Conservation (phyloP, 1,140 invertebrate species). For the Cydia strobilella region DNA sequence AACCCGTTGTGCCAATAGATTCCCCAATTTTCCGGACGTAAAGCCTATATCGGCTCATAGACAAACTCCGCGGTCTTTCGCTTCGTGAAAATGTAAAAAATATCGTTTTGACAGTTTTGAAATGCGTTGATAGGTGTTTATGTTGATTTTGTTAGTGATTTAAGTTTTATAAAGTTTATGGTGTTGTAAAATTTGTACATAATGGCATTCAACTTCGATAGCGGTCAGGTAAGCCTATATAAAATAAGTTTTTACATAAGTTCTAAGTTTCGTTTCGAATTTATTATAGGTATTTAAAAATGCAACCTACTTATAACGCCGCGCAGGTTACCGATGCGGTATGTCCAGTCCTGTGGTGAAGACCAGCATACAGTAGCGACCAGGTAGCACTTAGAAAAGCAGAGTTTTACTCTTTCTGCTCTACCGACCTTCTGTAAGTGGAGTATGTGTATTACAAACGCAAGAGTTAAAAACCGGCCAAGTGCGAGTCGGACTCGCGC, state of each 20-base stretch:
- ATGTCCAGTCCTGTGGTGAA: too few relatives aligned
- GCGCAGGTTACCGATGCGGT: too few relatives aligned
- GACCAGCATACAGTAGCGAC: too few relatives aligned
- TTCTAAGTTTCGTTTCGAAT: neutral
- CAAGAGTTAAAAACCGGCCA: too few relatives aligned
- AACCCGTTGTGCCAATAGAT: constrained; percentile 67
- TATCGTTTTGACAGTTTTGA: constrained; percentile 47
- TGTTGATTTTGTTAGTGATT: constrained; percentile 53
- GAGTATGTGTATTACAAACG: too few relatives aligned
- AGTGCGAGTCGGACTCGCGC: too few relatives aligned
- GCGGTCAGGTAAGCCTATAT: constrained; percentile 51
- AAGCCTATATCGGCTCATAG: constrained; percentile 40
- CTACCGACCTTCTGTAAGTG: too few relatives aligned
- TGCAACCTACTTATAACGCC: too few relatives aligned
- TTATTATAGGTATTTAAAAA: too few relatives aligned
- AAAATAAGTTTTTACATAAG: neutral
- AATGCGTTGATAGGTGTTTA: constrained; percentile 40
- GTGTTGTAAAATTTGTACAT: constrained; percentile 36
- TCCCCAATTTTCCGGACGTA: constrained; percentile 55
- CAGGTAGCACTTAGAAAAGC: too few relatives aligned
- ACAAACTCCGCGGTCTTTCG: constrained; percentile 12
- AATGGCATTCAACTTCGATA: constrained; percentile 74
- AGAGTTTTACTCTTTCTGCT: too few relatives aligned
- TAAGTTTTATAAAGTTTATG: constrained; percentile 38
- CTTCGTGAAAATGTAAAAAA: constrained; percentile 53